Evolutionary conservation across 2,888 invertebrate species (phyloP).

Genomic region (Peribatodes rhomboidaria): DNA sequence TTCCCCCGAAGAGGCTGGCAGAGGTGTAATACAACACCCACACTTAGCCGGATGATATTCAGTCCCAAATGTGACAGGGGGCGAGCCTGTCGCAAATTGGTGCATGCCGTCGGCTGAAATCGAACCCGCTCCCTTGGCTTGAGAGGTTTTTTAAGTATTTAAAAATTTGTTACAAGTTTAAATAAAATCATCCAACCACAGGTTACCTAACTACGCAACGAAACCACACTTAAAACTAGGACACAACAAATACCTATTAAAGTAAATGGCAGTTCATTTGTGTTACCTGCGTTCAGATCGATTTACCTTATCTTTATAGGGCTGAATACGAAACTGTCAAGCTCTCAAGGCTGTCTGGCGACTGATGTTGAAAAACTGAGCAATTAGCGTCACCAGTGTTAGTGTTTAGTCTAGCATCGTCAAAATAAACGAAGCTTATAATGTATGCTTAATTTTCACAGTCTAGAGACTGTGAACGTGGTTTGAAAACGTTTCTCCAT

Average conservation of each 20-base stretch:
- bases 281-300: background rate
- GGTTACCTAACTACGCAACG: background rate
- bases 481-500: background rate
- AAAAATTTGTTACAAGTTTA: too few relatives aligned
- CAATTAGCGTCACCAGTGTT: constrained; percentile 24
- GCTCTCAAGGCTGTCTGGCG: constrained; percentile 31
- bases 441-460: background rate
- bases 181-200: background rate
- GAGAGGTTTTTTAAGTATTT: too few relatives aligned
- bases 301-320: constrained; percentile 13
- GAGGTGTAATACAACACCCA: too few relatives aligned
- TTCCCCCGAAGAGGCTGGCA: too few relatives aligned
- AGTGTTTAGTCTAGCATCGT: constrained; percentile 42
- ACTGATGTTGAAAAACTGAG: constrained; percentile 10
- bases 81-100: too few relatives aligned
- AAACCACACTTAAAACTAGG: background rate
- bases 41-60: too few relatives aligned
- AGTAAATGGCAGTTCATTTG: background rate
- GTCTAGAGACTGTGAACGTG: background rate
- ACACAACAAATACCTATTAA: background rate
- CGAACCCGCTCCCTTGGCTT: too few relatives aligned
- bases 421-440: constrained; percentile 30
- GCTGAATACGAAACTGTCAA: constrained; percentile 26
- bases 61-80: too few relatives aligned
- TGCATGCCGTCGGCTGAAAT: too few relatives aligned